Evolutionary conservation across 2,113 vertebrate species (phyloP).

Genomic region (Cephalopterus ornatus): DNA sequence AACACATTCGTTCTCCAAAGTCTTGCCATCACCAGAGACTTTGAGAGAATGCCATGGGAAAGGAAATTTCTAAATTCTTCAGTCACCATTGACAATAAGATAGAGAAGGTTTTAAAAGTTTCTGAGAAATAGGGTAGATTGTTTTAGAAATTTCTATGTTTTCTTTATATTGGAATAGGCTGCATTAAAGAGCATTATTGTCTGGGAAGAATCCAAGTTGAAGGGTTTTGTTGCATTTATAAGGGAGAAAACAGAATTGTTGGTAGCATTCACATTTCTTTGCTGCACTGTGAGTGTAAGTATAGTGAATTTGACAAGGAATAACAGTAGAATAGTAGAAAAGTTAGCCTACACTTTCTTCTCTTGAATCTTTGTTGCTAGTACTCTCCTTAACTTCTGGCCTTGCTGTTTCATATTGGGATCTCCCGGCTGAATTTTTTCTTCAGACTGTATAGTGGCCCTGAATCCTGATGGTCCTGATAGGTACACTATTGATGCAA

Average conservation of each 20-base stretch:
- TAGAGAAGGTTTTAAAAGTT: background rate
- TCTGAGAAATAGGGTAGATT: background rate
- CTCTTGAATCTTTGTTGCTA: background rate
- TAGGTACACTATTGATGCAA: background rate
- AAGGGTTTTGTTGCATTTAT: background rate
- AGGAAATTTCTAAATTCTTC: background rate
- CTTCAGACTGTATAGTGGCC: background rate
- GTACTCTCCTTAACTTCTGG: background rate
- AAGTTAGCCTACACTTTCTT: background rate
- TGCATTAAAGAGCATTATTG: background rate
- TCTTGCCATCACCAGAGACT: background rate
- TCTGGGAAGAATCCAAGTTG: background rate
- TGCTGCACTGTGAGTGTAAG: background rate
- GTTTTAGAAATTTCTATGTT: background rate
- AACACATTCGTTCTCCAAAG: background rate
- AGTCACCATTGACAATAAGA: background rate
- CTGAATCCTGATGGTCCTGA: background rate
- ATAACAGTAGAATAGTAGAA: background rate
- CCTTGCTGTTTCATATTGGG: background rate
- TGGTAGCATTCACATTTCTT: background rate
- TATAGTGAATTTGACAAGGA: background rate
- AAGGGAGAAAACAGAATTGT: background rate
- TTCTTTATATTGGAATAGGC: background rate
- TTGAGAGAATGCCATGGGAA: background rate
- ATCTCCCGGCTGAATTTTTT: background rate